A percentile compares a stretch with the other conserved stretches of the same genome.
These are phyloP conservation scores for Myotis lucifugus DNA, from an alignment of 2,113 vertebrate species.

Conservation along the genomic window DNA sequence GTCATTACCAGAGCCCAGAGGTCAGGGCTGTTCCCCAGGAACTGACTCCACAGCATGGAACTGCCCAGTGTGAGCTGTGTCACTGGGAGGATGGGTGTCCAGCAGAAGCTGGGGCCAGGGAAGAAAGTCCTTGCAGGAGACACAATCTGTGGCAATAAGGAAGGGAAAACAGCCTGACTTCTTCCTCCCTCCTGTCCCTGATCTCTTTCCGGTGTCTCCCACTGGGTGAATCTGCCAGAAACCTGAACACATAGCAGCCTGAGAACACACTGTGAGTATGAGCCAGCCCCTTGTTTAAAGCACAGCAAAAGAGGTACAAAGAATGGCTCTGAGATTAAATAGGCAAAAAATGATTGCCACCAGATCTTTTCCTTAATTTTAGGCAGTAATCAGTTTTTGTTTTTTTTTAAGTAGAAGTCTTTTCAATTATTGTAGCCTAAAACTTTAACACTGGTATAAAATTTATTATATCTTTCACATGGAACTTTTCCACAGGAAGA, in stretches of 20 bases:
- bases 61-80: background rate
- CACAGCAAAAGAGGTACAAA: background rate
- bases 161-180: background rate
- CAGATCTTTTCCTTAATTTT: background rate
- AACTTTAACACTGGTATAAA: background rate
- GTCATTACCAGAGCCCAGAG: background rate
- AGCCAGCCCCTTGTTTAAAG: background rate
- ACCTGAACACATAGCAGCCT: background rate
- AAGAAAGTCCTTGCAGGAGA: background rate
- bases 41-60: background rate
- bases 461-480: background rate
- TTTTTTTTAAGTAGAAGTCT: background rate
- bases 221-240: background rate
- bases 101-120: background rate
- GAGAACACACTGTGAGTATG: accelerated
- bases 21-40: background rate
- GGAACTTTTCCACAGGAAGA: slow-evolving; percentile 13
- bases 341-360: background rate
- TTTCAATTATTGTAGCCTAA: slow-evolving; percentile 25
- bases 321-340: background rate
- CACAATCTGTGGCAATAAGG: no score
- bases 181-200: background rate
- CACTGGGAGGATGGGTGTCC: accelerated
- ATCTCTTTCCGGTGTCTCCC: background rate
- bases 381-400: background rate